Evolutionary conservation across 2,797 vertebrate species (phyloP).

Genomic region (Glossophaga mutica): DNA sequence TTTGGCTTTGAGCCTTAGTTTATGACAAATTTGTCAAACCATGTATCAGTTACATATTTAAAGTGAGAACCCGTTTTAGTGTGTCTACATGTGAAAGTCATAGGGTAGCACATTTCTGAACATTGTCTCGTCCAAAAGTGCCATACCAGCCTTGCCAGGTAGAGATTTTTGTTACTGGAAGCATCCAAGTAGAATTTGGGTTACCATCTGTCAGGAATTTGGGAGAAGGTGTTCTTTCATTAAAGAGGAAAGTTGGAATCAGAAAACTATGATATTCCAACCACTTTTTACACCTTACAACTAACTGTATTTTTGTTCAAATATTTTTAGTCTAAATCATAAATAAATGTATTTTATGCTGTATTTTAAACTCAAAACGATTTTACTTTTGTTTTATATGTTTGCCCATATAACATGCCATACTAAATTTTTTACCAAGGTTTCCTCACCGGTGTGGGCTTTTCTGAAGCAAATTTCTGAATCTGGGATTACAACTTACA

Average conservation of each 20-base stretch:
- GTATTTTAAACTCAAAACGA: neutral
- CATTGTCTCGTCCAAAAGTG: neutral
- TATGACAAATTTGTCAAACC: neutral
- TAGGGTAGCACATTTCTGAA: neutral
- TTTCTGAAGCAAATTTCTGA: neutral
- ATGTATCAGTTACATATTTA: neutral
- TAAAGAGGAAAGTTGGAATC: constrained; percentile 27
- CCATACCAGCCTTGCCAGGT: constrained; percentile 53
- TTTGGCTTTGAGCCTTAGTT: neutral
- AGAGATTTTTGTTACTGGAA: constrained; percentile 57
- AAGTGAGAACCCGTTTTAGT: neutral
- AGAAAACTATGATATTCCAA: neutral
- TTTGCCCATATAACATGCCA: neutral
- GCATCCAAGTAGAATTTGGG: constrained; percentile 64
- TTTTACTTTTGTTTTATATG: neutral
- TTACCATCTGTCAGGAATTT: constrained; percentile 72
- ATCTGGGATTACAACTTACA: neutral
- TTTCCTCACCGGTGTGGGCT: neutral
- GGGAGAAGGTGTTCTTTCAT: constrained; percentile 29
- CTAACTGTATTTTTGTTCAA: neutral
- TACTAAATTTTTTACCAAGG: neutral
- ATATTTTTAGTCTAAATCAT: neutral
- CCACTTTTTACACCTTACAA: neutral
- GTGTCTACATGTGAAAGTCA: neutral
- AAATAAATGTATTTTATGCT: neutral